Conservation (phyloP, 2,888 invertebrate genomes). For the Dryobotodes eremita region DNA sequence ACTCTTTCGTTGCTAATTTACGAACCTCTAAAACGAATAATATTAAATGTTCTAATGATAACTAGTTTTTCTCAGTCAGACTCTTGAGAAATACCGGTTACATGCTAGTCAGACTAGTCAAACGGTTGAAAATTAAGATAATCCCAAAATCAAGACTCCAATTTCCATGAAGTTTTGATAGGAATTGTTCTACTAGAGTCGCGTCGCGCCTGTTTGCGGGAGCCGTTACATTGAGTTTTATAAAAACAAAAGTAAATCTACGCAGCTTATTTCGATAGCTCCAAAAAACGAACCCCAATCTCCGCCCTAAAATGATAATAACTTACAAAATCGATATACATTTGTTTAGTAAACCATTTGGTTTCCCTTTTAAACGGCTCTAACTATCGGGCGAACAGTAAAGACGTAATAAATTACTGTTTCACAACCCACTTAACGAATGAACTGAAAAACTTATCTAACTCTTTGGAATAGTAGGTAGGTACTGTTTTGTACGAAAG, state of each 20-base stretch:
- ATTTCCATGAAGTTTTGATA: no score
- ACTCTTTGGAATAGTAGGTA: slow-evolving; percentile 70
- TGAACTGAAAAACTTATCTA: slow-evolving; percentile 89
- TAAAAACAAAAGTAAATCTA: neutral
- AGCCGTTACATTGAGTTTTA: neutral
- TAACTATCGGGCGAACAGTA: slow-evolving; percentile 80
- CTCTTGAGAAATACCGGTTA: no score
- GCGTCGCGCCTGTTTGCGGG: no score
- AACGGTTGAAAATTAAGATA: no score
- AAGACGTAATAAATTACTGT: slow-evolving; percentile 84
- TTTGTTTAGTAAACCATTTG: slow-evolving; percentile 65
- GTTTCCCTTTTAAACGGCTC: slow-evolving; percentile 73
- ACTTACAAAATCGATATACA: slow-evolving; percentile 42
- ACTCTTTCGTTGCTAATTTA: no score
- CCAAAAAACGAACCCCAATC: slow-evolving; percentile 15
- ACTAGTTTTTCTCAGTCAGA: neutral
- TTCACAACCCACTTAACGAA: slow-evolving; percentile 88
- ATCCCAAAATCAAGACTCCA: no score
- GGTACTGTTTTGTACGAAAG: slow-evolving; percentile 56
- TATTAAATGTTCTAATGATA: neutral
- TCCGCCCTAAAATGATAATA: slow-evolving; percentile 24
- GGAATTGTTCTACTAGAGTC: no score
- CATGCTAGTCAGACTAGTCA: neutral
- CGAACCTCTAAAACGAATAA: no score
- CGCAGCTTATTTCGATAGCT: neutral